Base-by-base conservation (phyloP, 2,113 vertebrate species). In the Halcyon senegalensis region DNA sequence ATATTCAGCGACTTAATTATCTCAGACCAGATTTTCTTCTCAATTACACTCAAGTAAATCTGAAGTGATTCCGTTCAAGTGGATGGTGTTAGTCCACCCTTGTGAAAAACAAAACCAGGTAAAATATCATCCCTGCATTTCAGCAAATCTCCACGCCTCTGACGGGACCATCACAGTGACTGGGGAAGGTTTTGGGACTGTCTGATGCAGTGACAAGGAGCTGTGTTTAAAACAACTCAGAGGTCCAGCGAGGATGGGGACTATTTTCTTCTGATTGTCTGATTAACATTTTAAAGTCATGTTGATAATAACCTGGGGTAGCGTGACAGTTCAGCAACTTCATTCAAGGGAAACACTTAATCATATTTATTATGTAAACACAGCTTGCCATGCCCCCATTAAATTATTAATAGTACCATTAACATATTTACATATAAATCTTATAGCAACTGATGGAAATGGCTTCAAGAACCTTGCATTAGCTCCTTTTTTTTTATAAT, bases 311-410 rank as follows among this genome's bases (percentile, higher is more conserved):
- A 97, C 95, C 91, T 95, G 91, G 89, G 94, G 91, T 95, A 97
- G 95, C 64, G 16, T 97, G 97, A 97, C 96, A 96, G 96, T 97
- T 97, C 97, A 97, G 97, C 96, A 97, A 95, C 97, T 97, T 96
- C 97, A 95, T 97, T 93, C 89, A 75, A 97, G 95, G 95, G 96
- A 97, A 97, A 97, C 97, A 96, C 97, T 97, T 97, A 97, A 97
- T 97, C 97, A 97, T 97, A 97, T 97, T 97, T 97, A 97, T 97
- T 97, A 97, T 97, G 97, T 97, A 97, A 97, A 97, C 97, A 97
- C 96, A 95, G 97, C 95, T 97, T 97, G 97, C 92, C 97, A 88
- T 97, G 97, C 92, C 97, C 97, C 96, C 95, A 96, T 96, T 97
- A 97, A 97, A 97, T 97, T 97, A 97, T 97, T 97, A 97, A 97